Percentiles rank a stretch among this genome's conserved stretches.
These are phyloP conservation scores for Epizoanthus stellaris DNA, from an alignment of 92 coral and sea anemone species.

Conservation along the genomic window DNA sequence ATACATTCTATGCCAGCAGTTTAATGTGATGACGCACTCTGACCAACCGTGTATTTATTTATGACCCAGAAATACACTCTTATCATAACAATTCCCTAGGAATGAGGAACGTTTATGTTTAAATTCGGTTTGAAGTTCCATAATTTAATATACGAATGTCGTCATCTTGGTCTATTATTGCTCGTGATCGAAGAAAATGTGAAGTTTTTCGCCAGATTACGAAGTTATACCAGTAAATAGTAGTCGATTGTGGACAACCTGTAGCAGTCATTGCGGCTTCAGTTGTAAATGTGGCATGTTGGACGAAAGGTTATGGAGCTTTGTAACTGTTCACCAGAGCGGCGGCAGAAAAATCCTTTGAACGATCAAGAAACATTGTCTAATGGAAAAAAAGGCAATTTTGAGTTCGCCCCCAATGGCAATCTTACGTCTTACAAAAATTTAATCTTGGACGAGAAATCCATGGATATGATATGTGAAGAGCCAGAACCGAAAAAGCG, in stretches of 20 bases:
- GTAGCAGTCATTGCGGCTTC: constrained; percentile 24
- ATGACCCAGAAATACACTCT: constrained; percentile 25
- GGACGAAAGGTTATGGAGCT: constrained; percentile 43
- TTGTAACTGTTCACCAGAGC: constrained; percentile 54
- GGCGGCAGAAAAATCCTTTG: constrained; percentile 15
- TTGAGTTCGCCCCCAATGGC: constrained; percentile 40
- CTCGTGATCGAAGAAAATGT: constrained; percentile 23
- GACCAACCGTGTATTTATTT: constrained; percentile 16
- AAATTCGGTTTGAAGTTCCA: constrained; percentile 25
- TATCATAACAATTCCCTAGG: constrained; percentile 25
- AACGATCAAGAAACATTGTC: constrained; percentile 24
- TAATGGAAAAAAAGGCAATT: constrained; percentile 22
- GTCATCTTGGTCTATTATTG: constrained; percentile 4
- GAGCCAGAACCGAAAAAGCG: constrained; percentile 12
- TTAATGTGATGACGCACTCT: constrained; percentile 40
- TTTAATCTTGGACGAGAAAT: constrained; percentile 31
- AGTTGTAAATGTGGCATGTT: constrained; percentile 45
- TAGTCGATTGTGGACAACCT: constrained; percentile 26
- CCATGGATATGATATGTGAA: constrained; percentile 39
- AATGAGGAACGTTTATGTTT: constrained; percentile 26
- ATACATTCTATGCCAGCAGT: constrained; percentile 14
- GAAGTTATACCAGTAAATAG: not conserved
- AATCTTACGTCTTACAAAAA: constrained; percentile 26
- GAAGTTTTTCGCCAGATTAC: not conserved
- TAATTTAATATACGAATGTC: constrained; percentile 7